Conservation (phyloP, 1,140 invertebrate species). For the Drosophila saltans region DNA sequence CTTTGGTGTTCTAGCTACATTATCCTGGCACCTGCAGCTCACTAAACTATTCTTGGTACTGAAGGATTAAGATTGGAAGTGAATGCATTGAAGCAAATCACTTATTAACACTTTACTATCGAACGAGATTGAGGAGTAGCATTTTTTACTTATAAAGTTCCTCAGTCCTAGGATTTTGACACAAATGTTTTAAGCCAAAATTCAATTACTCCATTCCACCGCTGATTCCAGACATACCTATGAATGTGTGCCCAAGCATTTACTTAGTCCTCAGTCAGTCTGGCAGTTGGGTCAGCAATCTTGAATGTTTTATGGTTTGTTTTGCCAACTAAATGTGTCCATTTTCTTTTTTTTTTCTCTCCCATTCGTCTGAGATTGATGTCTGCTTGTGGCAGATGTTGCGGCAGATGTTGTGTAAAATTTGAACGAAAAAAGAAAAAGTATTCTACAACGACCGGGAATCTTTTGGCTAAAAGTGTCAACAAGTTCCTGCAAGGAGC, state of each 20-base stretch:
- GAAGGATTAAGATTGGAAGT: no score
- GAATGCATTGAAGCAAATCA: no score
- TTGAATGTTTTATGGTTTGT: slow-evolving; percentile 1
- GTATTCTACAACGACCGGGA: neutral
- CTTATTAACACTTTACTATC: no score
- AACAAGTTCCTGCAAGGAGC: slow-evolving; percentile 3
- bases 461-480: neutral
- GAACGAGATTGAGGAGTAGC: no score
- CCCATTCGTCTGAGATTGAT: slow-evolving; percentile 15
- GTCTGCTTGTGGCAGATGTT: slow-evolving; percentile 19
- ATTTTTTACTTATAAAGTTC: no score
- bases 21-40: no score
- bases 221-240: neutral
- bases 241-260: neutral
- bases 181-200: no score
- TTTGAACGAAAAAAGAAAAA: neutral
- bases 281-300: slow-evolving; percentile 14
- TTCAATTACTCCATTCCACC: no score
- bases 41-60: no score
- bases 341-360: slow-evolving; percentile 7
- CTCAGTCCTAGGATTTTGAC: no score
- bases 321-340: slow-evolving; percentile 19
- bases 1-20: no score
- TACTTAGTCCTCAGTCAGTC: neutral
- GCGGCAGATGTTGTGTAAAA: slow-evolving; percentile 6